Percentiles rank a stretch among this genome's conserved stretches.
phyloP scores from a whole-genome alignment of 2,113 vertebrate species.

The Upupa epops region DNA sequence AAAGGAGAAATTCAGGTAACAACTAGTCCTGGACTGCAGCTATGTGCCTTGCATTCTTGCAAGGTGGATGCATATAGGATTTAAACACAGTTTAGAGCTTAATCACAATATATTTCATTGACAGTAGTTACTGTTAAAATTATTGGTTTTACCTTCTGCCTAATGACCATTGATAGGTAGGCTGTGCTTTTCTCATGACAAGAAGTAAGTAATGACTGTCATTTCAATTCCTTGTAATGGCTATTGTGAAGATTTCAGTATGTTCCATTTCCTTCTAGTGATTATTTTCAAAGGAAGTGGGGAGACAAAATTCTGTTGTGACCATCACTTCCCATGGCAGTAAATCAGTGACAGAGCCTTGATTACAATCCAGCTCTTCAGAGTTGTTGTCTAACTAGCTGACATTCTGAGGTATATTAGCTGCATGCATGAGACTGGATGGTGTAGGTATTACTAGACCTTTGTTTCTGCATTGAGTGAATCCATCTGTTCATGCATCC shows the following conservation, averaged over 20 bases:
- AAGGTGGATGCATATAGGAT: accelerated
- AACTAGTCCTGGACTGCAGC: background rate
- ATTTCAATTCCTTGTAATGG: background rate
- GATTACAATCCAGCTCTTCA: background rate
- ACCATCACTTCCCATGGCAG: background rate
- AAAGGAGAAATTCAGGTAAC: background rate
- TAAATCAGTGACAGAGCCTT: background rate
- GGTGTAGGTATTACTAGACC: background rate
- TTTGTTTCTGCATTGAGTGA: background rate
- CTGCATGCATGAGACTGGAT: accelerated
- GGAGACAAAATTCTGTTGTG: background rate
- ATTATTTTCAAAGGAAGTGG: background rate
- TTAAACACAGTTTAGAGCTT: background rate
- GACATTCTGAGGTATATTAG: background rate
- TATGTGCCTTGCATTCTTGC: background rate
- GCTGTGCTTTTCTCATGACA: background rate
- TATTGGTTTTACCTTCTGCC: background rate
- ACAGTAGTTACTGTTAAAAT: background rate
- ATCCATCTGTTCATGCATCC: background rate
- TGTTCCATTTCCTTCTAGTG: background rate
- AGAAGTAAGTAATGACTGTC: background rate
- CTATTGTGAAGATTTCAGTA: background rate
- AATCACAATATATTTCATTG: background rate
- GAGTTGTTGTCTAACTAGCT: background rate
- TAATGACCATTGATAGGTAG: background rate